phyloP scores from a whole-genome alignment of 2,797 vertebrate species.

The Sciaenops ocellatus region DNA sequence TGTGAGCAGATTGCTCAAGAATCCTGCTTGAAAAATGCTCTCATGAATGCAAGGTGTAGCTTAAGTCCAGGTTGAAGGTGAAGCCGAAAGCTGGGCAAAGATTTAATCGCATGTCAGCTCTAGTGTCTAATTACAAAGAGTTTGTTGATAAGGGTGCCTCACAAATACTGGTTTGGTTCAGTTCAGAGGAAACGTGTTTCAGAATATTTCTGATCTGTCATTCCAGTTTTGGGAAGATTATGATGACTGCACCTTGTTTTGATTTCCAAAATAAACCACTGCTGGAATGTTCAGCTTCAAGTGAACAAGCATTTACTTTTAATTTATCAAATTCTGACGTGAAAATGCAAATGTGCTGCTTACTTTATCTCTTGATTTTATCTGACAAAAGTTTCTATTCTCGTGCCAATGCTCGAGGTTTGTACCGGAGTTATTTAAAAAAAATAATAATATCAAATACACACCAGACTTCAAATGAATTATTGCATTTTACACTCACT shows the following conservation, averaged over 20 bases:
- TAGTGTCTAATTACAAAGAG: constrained; percentile 68
- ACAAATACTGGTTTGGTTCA: constrained; percentile 33
- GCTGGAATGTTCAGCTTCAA: constrained; percentile 48
- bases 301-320: constrained; percentile 17
- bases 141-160: constrained; percentile 59
- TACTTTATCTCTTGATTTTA: constrained; percentile 7
- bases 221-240: constrained; percentile 37
- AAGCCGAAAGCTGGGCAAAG: constrained; percentile 33
- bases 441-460: too few relatives aligned
- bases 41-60: constrained; percentile 31
- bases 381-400: constrained; percentile 5
- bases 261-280: constrained; percentile 52
- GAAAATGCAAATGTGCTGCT: constrained; percentile 30
- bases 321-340: constrained; percentile 13
- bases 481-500: too few relatives aligned
- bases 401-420: constrained; percentile 9
- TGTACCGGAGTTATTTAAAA: neutral
- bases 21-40: constrained; percentile 33
- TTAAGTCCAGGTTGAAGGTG: constrained; percentile 46
- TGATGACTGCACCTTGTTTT: constrained; percentile 38
- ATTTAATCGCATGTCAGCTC: constrained; percentile 61
- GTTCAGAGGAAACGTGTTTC: constrained; percentile 32
- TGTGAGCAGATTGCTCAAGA: constrained; percentile 34
- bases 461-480: too few relatives aligned
- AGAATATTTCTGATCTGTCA: constrained; percentile 25